Base-by-base conservation (phyloP, 2,113 vertebrate genomes). In the Eupsittula cactorum region DNA sequence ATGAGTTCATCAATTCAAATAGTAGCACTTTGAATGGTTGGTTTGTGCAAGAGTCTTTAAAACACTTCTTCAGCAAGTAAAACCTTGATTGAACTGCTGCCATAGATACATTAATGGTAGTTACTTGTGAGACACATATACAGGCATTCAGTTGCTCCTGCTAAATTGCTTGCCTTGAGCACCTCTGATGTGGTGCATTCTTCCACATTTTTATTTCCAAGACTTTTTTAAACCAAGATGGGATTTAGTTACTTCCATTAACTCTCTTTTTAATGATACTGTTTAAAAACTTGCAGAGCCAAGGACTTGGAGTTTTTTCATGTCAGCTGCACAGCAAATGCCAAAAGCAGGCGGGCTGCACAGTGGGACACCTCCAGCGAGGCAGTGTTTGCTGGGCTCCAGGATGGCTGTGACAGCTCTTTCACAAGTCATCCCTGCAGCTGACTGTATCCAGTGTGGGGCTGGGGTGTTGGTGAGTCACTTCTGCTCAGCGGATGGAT, bases 1-100 rank as follows among this genome's bases (percentile, higher is more conserved):
- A 87, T 74, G 70, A 90, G 70, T 90, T 92, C 87, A 75, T 93
- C 69, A 95, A 11, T 82, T 94, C 67, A 85, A 79, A 87, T 11
- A 59, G 81, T 33, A 76, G 76, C 49, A 25, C 25, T 91, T 59
- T 46, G 39, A 92, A 69, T 0, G 5, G 44, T 3, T 89, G 57
- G 41, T 31, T 87, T 92, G 31, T 59, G 49, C 63, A 71, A 75
- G 69, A 57, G 20, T 57, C 63, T 82, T 82, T 52, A 79, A 90
- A 91, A 73, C 42, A 33, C 31, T 73, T 92, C 86, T 81, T 78
- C 33, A 49, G 85, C 65, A 83, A 59, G 37, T 68, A 44, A 64
- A 92, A 42, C 24, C 27, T 52, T 82, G 81, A 89, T 19, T 84
- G 44, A 97, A 41, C 60, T 49, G 31, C 31, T 77, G 73, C 63